Evolutionary conservation across 2,113 vertebrate species (phyloP), one percentile per base, ranked within the genome.

Genomic region (Aegithalos caudatus): DNA sequence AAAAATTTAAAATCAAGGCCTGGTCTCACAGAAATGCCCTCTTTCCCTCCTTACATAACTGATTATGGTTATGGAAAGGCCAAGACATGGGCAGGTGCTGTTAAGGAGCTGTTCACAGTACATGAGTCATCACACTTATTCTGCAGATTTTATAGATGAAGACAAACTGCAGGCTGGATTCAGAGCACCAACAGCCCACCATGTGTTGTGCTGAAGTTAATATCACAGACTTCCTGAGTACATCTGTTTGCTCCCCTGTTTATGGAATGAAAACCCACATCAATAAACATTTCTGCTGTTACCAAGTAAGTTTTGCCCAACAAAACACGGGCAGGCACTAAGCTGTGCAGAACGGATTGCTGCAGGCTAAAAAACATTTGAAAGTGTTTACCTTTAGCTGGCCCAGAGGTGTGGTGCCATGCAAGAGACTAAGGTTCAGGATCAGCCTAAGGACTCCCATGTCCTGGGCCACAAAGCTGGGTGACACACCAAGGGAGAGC

Each of bases 371-470:
- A 95, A 97, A 98, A 97, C 80, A 97, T 58, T 92, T 97, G 93
- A 96, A 97, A 97, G 69, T 86, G 92, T 97, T 98, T 98, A 98
- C 97, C 98, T 97, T 96, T 84, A 94, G 96, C 97, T 97, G 96
- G 97, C 97, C 96, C 98, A 94, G 96, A 96, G 97, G 92, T 80
- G 97, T 96, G 53, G 95, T 92, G 81, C 96, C 97, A 97, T 61
- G 97, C 95, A 98, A 97, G 96, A 97, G 94, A 97, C 97, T 97
- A 97, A 97, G 96, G 96, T 93, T 97, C 96, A 97, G 97, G 92
- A 96, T 97, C 95, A 97, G 95, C 96, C 96, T 92, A 98, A 97
- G 24, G 77, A 94, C 94, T 97, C 96, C 95, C 97, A 94, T n/a
- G 45, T 98, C 88, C 97, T 97, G 95, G 97, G 90, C 92, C 95